Base-by-base conservation (phyloP, 2,113 vertebrate genomes). In the Myiopsitta monachus region DNA sequence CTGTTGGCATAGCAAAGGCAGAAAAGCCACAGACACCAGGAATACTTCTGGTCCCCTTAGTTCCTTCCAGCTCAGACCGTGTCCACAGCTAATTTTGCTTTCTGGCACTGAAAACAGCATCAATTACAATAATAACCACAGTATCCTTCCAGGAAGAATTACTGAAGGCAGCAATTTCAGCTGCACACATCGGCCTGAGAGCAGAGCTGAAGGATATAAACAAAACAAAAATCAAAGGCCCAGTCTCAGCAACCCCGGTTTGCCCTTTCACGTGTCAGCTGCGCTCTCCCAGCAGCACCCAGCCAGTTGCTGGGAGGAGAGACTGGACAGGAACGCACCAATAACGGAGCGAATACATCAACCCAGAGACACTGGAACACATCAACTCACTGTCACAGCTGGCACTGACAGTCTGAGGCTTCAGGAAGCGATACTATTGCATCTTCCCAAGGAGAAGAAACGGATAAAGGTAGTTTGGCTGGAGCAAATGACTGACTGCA, bases 241-340 rank as follows among this genome's bases (percentile, higher is more conserved):
- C 16, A 11, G 38, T 11, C 83, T 86, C 86, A 57, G 82, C 46
- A 93, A 46, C 15, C 46, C 52, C 59, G 9, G 5, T 93, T 93
- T 92, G 73, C 62, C 90, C 75, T 90, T 68, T 24, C 68, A 22
- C 27, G 10, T 10, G 7, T 62, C 63, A 83, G 13, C 9, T 15
- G 9, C 3, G 28, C 79, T 73, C 46, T 67, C 75, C 55, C 44
- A 70, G n/a, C 59, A 77, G 63, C 23, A 62, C 38, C 61, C 83
- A 81, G 61, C 10, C 51, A 13, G 87, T 89, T 96, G 90, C 96
- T 90, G 88, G 88, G 92, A 94, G 68, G 64, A 44, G 64, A 73
- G 24, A 38, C 36, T 21, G 30, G 79, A 44, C 51, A 78, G 76
- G 83, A 96, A 93, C 0, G 47, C 64, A 83, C 23, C 67, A 87